Evolutionary conservation across 1,140 invertebrate species (phyloP).

Genomic region (Bombus soroeensis): DNA sequence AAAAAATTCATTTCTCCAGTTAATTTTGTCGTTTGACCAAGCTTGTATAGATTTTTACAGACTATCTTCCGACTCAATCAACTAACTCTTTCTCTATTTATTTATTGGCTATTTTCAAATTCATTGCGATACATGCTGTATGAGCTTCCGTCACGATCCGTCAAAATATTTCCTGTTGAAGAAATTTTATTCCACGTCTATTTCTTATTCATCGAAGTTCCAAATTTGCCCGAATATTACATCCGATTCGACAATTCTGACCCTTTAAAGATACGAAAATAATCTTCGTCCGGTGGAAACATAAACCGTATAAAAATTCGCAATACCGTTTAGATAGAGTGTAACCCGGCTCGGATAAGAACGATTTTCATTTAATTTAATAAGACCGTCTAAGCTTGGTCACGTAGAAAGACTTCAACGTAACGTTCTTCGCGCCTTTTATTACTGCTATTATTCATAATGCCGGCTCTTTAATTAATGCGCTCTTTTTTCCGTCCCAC

Average conservation of each 20-base stretch:
- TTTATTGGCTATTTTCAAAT: neutral
- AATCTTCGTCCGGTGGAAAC: neutral
- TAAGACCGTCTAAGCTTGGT: conserved; percentile 14
- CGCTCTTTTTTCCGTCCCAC: conserved; percentile 24
- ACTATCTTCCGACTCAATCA: neutral
- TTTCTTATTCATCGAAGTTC: neutral
- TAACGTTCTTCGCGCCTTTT: conserved; percentile 36
- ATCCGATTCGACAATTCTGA: neutral
- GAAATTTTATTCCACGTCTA: neutral
- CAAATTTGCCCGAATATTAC: neutral
- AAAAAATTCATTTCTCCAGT: neutral
- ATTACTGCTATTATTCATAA: conserved; percentile 54
- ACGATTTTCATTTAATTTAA: conserved; percentile 40
- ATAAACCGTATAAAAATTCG: neutral
- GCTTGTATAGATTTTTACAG: too few relatives aligned
- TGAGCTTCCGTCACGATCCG: neutral
- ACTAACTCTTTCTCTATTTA: neutral
- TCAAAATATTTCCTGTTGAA: neutral
- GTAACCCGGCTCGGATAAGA: neutral
- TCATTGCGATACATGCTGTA: too few relatives aligned
- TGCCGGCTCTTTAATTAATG: conserved; percentile 49
- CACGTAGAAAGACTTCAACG: conserved; percentile 27
- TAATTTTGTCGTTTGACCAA: neutral
- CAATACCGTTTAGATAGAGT: neutral
- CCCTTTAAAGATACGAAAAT: neutral